phyloP scores from a whole-genome alignment of 2,113 vertebrate species.

The Lepus americanus region DNA sequence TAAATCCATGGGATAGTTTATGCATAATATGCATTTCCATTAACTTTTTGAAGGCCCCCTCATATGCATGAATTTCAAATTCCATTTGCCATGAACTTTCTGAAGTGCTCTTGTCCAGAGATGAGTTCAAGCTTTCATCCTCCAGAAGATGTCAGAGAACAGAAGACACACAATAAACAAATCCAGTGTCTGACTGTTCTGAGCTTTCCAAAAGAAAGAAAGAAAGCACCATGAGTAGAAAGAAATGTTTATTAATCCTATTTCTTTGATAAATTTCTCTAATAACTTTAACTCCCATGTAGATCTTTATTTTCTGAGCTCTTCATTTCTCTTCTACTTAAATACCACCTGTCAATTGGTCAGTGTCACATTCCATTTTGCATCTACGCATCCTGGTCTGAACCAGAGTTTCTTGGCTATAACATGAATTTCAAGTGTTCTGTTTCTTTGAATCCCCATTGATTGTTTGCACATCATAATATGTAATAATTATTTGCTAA shows the following conservation, averaged over 20 bases:
- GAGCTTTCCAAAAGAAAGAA: background rate
- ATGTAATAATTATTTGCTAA: conserved; percentile 40
- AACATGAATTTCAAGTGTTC: background rate
- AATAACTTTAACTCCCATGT: background rate
- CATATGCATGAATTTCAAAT: too few species aligned
- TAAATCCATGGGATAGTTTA: too few species aligned
- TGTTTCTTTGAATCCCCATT: background rate
- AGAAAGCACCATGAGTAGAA: background rate
- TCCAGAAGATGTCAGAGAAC: background rate
- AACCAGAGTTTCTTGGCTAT: background rate
- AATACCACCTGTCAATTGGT: background rate
- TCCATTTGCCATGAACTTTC: too few species aligned
- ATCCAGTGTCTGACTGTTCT: background rate
- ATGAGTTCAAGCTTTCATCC: background rate
- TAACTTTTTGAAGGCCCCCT: too few species aligned
- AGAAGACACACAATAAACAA: background rate
- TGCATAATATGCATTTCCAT: too few species aligned
- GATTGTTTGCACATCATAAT: conserved; percentile 3
- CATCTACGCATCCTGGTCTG: background rate
- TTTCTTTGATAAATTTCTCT: background rate
- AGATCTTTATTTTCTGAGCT: background rate
- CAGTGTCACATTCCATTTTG: background rate
- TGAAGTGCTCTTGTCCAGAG: background rate
- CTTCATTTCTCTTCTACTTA: background rate
- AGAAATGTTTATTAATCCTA: background rate